A percentile compares a stretch with the other conserved stretches of the same genome.
Conservation (phyloP, 2,113 vertebrate genomes). For the Pelusios castaneus region DNA sequence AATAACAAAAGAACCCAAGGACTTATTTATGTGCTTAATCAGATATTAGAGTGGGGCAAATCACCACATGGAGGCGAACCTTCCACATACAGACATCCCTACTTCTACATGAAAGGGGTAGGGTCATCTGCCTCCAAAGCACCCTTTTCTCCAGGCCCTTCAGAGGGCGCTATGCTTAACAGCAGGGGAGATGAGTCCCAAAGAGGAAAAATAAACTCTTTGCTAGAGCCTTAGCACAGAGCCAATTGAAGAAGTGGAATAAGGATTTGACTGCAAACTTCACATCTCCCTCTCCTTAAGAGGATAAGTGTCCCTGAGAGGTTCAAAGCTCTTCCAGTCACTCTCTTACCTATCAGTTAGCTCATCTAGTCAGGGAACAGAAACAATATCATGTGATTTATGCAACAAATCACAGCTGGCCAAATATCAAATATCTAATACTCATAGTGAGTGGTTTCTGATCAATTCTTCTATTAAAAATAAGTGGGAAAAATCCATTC, state of each 20-base stretch:
- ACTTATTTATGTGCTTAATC: neutral
- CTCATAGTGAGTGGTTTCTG: neutral
- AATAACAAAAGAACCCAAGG: neutral
- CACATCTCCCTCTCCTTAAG: neutral
- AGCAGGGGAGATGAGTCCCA: neutral
- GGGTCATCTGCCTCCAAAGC: neutral
- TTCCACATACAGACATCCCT: neutral
- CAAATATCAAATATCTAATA: neutral
- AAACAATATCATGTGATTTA: neutral
- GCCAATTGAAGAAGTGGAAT: neutral
- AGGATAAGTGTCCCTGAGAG: neutral
- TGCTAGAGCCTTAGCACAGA: neutral
- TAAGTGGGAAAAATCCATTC: too few species aligned
- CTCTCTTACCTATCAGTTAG: neutral
- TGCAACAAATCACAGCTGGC: neutral
- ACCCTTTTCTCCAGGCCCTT: neutral
- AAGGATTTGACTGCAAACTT: neutral
- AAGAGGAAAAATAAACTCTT: neutral
- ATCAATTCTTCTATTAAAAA: neutral
- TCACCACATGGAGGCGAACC: neutral
- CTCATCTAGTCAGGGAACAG: neutral
- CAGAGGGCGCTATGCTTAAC: neutral
- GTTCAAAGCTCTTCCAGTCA: neutral
- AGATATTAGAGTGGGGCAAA: neutral
- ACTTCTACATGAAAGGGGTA: neutral